Percentiles rank a stretch among this genome's conserved stretches.
phyloP scores from a whole-genome alignment of 1,140 invertebrate species.

The Drosophila auraria region DNA sequence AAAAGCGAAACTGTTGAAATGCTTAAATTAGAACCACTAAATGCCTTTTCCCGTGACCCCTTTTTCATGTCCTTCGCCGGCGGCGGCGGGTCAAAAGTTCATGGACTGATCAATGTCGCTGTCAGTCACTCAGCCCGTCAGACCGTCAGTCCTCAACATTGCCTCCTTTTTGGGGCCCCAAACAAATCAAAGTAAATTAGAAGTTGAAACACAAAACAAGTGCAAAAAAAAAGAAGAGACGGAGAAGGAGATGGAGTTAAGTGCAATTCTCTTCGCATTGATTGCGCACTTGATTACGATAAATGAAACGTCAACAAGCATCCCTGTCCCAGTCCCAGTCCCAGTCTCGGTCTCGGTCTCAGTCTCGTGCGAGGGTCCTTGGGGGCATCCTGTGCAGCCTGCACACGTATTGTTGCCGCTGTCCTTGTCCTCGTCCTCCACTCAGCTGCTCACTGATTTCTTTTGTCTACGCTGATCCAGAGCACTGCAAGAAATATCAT shows the following conservation, averaged over 20 bases:
- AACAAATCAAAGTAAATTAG: conserved; percentile 78
- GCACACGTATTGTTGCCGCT: conserved; percentile 50
- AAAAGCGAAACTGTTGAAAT: neutral
- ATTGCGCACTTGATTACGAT: conserved; percentile 83
- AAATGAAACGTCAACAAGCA: conserved; percentile 82
- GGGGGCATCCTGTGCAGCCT: conserved; percentile 54
- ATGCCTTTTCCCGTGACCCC: neutral
- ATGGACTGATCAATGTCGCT: conserved; percentile 40
- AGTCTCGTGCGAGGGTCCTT: conserved; percentile 42
- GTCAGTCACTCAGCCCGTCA: conserved; percentile 11
- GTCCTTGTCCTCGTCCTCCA: conserved; percentile 46
- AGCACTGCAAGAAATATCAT: conserved; percentile 7
- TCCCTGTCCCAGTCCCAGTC: conserved; percentile 4
- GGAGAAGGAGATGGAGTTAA: conserved; percentile 44
- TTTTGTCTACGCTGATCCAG: conserved; percentile 65
- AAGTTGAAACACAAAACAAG: conserved; percentile 40
- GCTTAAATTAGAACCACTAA: neutral
- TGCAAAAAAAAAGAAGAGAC: neutral
- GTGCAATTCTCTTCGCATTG: conserved; percentile 81
- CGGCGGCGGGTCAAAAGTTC: conserved; percentile 29
- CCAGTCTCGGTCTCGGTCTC: neutral
- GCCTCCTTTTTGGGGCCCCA: conserved; percentile 14
- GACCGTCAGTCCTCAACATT: conserved; percentile 8
- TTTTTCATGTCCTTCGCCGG: neutral
- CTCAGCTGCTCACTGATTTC: conserved; percentile 63